Conservation (phyloP, 2,888 invertebrate genomes). For the Cheilosia vernalis region DNA sequence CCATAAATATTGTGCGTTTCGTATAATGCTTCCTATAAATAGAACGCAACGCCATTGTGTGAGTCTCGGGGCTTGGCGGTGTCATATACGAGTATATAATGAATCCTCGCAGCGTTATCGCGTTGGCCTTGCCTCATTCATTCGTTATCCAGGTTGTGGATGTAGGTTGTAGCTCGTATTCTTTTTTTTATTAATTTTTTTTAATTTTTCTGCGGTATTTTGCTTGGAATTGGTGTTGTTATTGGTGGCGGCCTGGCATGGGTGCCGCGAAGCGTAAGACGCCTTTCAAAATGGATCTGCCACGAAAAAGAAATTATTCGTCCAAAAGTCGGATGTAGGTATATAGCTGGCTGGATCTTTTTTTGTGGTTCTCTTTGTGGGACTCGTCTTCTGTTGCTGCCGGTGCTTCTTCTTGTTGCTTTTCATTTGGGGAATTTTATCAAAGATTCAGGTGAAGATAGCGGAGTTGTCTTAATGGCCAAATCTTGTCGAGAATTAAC, state of each 20-base stretch:
- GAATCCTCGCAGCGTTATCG: slow-evolving; percentile 64
- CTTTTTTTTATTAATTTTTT: background rate
- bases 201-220: slow-evolving; percentile 49
- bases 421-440: slow-evolving; percentile 69
- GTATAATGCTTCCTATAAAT: slow-evolving; percentile 58
- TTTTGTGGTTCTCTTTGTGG: slow-evolving; percentile 20
- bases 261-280: slow-evolving; percentile 71
- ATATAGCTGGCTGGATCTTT: slow-evolving; percentile 9
- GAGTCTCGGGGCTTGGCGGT: slow-evolving; percentile 51
- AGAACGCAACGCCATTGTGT: slow-evolving; percentile 57
- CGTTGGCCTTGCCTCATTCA: slow-evolving; percentile 47
- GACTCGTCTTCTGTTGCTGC: slow-evolving; percentile 7
- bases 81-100: slow-evolving; percentile 43
- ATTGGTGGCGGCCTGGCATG: slow-evolving; percentile 57
- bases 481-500: slow-evolving; percentile 89
- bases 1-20: slow-evolving; percentile 66
- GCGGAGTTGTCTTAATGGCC: slow-evolving; percentile 88
- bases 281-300: slow-evolving; percentile 73
- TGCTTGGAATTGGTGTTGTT: slow-evolving; percentile 54
- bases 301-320: slow-evolving; percentile 65
- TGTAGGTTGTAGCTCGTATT: background rate
- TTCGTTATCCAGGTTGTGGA: slow-evolving; percentile 53
- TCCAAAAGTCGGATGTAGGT: slow-evolving; percentile 51
- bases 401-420: slow-evolving; percentile 31
- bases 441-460: slow-evolving; percentile 77